Evolutionary conservation across 2,888 invertebrate species (phyloP).

Genomic region (Cordilura impudica): DNA sequence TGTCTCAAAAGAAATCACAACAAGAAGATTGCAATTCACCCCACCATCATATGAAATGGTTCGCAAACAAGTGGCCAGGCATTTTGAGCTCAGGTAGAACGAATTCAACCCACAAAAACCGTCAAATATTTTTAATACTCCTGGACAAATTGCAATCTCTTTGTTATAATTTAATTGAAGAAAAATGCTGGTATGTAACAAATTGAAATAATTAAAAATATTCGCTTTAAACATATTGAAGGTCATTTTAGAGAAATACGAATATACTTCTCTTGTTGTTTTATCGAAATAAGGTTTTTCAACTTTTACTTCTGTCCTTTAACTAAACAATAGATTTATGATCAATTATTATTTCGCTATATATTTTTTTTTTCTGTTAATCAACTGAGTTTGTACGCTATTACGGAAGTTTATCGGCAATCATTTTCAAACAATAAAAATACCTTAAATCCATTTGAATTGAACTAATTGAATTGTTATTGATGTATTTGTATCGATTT

Average conservation of each 20-base stretch:
- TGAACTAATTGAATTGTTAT: constrained; percentile 31
- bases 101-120: no score
- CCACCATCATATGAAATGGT: no score
- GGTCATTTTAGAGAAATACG: not conserved
- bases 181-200: no score
- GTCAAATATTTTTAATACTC: no score
- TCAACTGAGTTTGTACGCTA: not conserved
- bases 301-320: constrained; percentile 46
- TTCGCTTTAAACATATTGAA: no score
- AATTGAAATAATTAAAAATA: no score
- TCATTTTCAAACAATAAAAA: not conserved
- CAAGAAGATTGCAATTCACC: no score
- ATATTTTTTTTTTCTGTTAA: not conserved
- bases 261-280: not conserved
- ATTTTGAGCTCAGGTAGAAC: no score
- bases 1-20: no score
- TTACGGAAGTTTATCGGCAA: constrained; percentile 25
- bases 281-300: not conserved
- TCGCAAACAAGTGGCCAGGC: no score
- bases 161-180: no score
- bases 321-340: constrained; percentile 24
- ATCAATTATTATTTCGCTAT: not conserved
- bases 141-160: no score
- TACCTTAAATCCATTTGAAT: constrained; percentile 10
- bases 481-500: not conserved